A percentile compares a stretch with the other conserved stretches of the same genome.
phyloP scores from a whole-genome alignment of 1,140 invertebrate species.

The Druon quercuslanigerum region DNA sequence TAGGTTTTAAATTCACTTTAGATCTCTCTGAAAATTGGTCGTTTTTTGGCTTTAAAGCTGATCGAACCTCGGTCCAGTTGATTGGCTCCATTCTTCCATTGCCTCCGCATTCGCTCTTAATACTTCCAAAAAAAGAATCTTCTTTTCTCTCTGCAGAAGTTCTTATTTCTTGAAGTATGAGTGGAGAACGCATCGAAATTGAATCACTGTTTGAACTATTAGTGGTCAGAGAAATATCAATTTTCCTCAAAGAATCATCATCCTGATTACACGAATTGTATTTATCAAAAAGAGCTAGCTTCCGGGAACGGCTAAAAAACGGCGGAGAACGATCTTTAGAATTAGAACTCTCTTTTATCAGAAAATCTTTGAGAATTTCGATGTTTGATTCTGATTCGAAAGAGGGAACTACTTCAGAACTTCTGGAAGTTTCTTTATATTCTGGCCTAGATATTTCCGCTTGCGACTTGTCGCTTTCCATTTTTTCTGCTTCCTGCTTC shows the following conservation, averaged over 20 bases:
- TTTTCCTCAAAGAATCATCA: background rate
- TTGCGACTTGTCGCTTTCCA: too few relatives aligned
- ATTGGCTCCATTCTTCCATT: constrained; percentile 36
- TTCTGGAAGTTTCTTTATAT: too few relatives aligned
- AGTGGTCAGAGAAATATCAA: background rate
- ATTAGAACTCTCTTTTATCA: too few relatives aligned
- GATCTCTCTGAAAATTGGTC: background rate
- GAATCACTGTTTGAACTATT: background rate
- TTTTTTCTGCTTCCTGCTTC: too few relatives aligned
- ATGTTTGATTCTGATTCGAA: too few relatives aligned
- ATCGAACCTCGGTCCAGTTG: constrained; percentile 46
- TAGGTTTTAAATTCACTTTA: background rate
- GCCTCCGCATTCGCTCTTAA: constrained; percentile 36
- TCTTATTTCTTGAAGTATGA: background rate
- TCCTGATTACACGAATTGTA: background rate
- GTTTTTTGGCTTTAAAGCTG: background rate
- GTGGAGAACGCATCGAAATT: background rate
- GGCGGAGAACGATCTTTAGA: too few relatives aligned
- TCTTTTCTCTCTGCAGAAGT: background rate
- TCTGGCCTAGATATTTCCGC: too few relatives aligned
- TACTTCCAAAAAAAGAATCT: background rate
- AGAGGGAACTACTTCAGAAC: too few relatives aligned
- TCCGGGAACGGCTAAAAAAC: background rate
- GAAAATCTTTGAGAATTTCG: too few relatives aligned
- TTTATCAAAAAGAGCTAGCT: background rate